Conservation (phyloP, 2,888 invertebrate genomes). For the Leptinotarsa haldemani region DNA sequence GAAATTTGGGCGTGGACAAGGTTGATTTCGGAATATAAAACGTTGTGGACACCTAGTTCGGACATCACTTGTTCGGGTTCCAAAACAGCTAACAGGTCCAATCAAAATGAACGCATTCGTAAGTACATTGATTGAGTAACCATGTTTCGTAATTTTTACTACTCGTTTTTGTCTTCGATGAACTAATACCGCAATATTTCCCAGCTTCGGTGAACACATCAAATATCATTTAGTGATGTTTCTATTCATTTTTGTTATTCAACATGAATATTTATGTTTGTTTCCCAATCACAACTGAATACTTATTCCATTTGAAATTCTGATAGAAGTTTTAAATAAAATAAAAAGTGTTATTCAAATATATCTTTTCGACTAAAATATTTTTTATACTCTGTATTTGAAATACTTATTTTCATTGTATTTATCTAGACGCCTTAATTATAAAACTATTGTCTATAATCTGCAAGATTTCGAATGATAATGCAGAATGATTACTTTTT, state of each 20-base stretch:
- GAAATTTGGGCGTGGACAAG: constrained; percentile 53
- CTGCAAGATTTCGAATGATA: too few species aligned
- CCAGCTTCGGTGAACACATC: background rate
- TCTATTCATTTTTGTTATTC: background rate
- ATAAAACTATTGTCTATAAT: too few species aligned
- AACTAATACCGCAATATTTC: constrained; percentile 4
- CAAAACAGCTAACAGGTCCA: constrained; percentile 44
- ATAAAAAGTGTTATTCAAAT: too few species aligned
- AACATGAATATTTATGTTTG: background rate
- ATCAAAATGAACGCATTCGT: constrained; percentile 45
- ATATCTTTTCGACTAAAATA: too few species aligned
- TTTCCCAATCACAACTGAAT: background rate
- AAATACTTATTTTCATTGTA: too few species aligned
- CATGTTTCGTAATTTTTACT: background rate
- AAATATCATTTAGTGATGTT: background rate
- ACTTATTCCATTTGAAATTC: too few species aligned
- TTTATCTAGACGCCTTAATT: too few species aligned
- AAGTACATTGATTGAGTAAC: constrained; percentile 35
- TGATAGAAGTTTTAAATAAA: too few species aligned
- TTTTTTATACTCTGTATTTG: too few species aligned
- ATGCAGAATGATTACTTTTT: too few species aligned
- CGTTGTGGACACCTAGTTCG: constrained; percentile 45
- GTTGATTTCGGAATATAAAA: constrained; percentile 53
- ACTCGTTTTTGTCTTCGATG: background rate
- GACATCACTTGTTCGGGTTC: constrained; percentile 56